Conservation (phyloP, 2,113 vertebrate species). For the Todiramphus chloris region DNA sequence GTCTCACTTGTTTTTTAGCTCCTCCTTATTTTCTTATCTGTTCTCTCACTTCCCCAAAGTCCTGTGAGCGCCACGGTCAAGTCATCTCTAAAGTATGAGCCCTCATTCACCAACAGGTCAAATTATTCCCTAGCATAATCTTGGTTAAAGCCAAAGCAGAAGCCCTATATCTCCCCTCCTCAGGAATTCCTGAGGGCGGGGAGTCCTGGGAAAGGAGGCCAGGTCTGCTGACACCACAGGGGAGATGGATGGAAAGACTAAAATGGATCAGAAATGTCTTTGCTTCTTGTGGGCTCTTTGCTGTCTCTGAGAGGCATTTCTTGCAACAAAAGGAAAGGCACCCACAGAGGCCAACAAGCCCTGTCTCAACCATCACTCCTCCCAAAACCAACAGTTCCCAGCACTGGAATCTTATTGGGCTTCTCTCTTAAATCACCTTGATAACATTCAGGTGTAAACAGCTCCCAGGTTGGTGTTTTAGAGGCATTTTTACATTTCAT, state of each 20-base stretch:
- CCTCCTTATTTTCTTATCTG: not conserved
- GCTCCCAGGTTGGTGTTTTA: not conserved
- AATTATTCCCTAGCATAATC: not conserved
- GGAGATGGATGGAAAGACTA: not conserved
- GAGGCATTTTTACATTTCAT: not conserved
- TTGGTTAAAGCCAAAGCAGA: not conserved
- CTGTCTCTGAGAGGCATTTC: not conserved
- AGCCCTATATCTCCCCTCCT: not conserved
- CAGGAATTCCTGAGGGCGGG: not conserved
- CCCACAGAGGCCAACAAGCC: not conserved
- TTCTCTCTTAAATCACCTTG: not conserved
- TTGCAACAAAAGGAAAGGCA: not conserved
- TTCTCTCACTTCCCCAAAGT: not conserved
- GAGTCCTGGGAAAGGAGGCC: not conserved
- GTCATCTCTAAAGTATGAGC: not conserved
- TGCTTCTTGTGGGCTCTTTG: not conserved
- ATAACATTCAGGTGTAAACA: not conserved
- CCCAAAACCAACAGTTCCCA: not conserved
- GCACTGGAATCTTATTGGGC: not conserved
- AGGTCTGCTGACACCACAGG: not conserved
- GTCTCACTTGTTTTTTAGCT: not conserved
- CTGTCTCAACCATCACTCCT: not conserved
- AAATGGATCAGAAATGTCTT: not conserved
- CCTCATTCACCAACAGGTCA: not conserved
- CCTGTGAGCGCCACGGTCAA: not conserved